Evolutionary conservation across 1,140 invertebrate species (phyloP).

Genomic region (Pseudomyrmex sp.): DNA sequence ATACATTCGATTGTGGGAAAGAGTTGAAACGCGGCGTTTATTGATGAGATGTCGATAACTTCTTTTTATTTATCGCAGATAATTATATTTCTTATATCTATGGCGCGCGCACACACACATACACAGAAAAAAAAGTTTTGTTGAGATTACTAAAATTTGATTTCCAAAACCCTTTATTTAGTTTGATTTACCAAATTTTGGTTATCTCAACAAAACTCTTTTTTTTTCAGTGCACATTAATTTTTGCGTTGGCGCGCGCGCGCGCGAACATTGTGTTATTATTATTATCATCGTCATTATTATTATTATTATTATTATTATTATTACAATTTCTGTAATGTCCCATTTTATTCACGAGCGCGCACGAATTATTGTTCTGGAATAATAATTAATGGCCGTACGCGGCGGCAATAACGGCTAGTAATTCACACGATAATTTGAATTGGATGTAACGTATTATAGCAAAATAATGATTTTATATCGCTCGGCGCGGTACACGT

Average conservation of each 20-base stretch:
- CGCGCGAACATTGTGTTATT: not conserved
- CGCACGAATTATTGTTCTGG: slow-evolving; percentile 46
- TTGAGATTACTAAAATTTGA: too few species aligned
- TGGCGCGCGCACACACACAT: not conserved
- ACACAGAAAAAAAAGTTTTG: too few species aligned
- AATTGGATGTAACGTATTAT: slow-evolving; percentile 50
- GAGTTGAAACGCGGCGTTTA: not conserved
- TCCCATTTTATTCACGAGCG: slow-evolving; percentile 35
- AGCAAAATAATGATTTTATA: slow-evolving; percentile 66
- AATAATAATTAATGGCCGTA: slow-evolving; percentile 45
- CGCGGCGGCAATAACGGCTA: slow-evolving; percentile 19
- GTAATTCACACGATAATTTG: slow-evolving; percentile 57
- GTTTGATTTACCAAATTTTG: too few species aligned
- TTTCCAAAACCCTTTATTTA: too few species aligned
- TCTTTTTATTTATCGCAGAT: not conserved
- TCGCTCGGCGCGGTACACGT: slow-evolving; percentile 32
- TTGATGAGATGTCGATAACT: not conserved
- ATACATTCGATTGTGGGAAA: not conserved
- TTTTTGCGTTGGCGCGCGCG: slow-evolving; percentile 4
- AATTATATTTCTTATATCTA: slow-evolving; percentile 4
- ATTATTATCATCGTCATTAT: not conserved
- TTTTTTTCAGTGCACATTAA: not conserved
- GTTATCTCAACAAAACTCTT: too few species aligned
- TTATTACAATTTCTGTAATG: slow-evolving; percentile 52
- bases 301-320: slow-evolving; percentile 21